Percentiles rank a stretch among this genome's conserved stretches.
Evolutionary conservation across 2,113 vertebrate genomes (phyloP).

Genomic region (Eptatretus burgeri): DNA sequence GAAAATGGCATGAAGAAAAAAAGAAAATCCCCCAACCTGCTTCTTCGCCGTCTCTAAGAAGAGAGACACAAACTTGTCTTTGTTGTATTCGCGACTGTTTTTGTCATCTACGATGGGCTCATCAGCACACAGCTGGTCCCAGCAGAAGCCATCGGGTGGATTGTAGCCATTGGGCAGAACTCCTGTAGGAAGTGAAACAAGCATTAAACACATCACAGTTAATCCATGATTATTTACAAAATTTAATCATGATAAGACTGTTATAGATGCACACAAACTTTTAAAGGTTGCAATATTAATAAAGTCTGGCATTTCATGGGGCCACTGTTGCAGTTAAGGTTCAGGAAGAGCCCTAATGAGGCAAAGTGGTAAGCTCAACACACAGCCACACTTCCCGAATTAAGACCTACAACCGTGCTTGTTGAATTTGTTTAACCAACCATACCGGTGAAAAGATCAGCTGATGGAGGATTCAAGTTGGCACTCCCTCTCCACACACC

Average conservation of each 20-base stretch:
- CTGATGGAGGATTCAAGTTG: slow-evolving; percentile 22
- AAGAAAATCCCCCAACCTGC: slow-evolving; percentile 21
- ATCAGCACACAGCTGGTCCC: slow-evolving; percentile 42
- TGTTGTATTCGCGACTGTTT: slow-evolving; percentile 39
- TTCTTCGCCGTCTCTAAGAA: slow-evolving; percentile 20
- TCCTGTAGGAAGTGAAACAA: slow-evolving; percentile 16
- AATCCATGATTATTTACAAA: no score
- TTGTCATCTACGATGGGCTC: slow-evolving; percentile 37
- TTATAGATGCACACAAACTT: no score
- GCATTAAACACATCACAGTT: no score
- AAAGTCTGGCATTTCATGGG: no score
- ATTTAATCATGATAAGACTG: no score
- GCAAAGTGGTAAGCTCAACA: no score
- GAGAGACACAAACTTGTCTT: slow-evolving; percentile 18
- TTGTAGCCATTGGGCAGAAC: slow-evolving; percentile 50
- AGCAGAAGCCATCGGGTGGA: slow-evolving; percentile 37
- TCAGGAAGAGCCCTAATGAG: no score
- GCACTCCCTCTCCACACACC: slow-evolving; percentile 41
- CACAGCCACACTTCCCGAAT: background rate
- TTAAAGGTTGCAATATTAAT: no score
- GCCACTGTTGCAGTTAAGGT: no score
- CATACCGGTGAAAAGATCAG: slow-evolving; percentile 47
- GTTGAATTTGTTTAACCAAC: background rate
- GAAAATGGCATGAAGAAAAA: no score
- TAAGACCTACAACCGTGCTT: slow-evolving; percentile 3